Conservation (phyloP, 2,113 vertebrate species). For the Sapajus apella region DNA sequence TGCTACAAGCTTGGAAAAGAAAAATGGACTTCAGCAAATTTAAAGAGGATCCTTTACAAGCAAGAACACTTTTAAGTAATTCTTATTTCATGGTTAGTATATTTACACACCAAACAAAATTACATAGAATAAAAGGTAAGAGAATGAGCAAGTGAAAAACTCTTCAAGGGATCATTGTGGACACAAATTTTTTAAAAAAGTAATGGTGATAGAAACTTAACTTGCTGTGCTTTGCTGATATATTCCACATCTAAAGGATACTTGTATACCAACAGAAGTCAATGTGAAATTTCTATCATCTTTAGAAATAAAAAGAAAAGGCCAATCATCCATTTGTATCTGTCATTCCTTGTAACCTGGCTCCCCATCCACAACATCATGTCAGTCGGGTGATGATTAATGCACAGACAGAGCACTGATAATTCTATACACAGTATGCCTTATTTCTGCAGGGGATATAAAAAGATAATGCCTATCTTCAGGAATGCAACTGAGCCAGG, state of each 20-base stretch:
- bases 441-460: background rate
- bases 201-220: background rate
- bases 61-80: constrained; percentile 2
- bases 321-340: background rate
- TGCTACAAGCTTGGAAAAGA: constrained; percentile 8
- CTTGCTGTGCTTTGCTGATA: background rate
- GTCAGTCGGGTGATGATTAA: background rate
- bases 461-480: background rate
- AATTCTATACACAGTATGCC: background rate
- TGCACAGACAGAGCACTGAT: background rate
- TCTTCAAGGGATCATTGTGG: background rate
- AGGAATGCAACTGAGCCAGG: background rate
- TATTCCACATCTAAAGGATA: background rate
- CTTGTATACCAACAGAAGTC: background rate
- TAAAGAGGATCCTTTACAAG: constrained; percentile 41
- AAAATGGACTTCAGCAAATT: constrained; percentile 41
- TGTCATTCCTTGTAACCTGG: background rate
- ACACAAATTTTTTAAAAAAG: background rate
- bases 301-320: background rate
- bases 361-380: background rate
- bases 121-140: background rate
- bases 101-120: constrained; percentile 13
- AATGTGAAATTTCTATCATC: background rate
- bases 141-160: background rate
- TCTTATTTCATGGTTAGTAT: background rate